Percentiles rank a stretch among this genome's conserved stretches.
These are phyloP conservation scores for Gymnopithys bicolor DNA, from an alignment of 2,797 vertebrate species.

Conservation along the genomic window DNA sequence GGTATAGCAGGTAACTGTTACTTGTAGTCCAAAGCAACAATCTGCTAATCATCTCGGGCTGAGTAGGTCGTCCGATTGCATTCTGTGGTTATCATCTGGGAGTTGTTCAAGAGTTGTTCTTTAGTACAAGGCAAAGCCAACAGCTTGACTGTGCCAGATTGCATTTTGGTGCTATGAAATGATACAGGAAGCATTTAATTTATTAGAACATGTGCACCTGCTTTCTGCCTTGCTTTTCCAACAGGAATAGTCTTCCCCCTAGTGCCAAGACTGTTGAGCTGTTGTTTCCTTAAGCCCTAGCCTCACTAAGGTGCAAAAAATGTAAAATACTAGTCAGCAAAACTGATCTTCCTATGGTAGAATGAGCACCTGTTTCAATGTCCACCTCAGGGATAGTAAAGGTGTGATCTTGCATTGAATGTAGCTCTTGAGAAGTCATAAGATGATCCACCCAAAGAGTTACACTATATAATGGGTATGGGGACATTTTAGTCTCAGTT, in stretches of 20 bases:
- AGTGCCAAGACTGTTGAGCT: neutral
- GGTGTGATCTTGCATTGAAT: fast-evolving
- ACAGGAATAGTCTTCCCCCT: neutral
- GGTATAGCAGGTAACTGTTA: neutral
- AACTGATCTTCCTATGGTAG: neutral
- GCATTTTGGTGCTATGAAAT: neutral
- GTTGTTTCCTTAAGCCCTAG: neutral
- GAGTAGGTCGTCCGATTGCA: neutral
- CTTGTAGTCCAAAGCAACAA: neutral
- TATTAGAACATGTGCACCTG: neutral
- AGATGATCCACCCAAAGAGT: neutral
- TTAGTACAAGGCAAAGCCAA: neutral
- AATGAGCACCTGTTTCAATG: neutral
- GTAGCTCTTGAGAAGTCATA: neutral
- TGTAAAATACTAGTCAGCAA: neutral
- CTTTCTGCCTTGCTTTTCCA: neutral
- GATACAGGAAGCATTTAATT: neutral
- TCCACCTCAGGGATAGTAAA: neutral
- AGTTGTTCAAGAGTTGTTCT: neutral
- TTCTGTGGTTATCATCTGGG: neutral
- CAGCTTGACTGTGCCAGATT: neutral
- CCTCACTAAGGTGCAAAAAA: neutral
- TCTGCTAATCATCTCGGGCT: neutral
- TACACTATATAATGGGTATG: neutral
- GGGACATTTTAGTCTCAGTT: neutral